phyloP scores from a whole-genome alignment of 2,797 vertebrate species.

The Manis pentadactyla region DNA sequence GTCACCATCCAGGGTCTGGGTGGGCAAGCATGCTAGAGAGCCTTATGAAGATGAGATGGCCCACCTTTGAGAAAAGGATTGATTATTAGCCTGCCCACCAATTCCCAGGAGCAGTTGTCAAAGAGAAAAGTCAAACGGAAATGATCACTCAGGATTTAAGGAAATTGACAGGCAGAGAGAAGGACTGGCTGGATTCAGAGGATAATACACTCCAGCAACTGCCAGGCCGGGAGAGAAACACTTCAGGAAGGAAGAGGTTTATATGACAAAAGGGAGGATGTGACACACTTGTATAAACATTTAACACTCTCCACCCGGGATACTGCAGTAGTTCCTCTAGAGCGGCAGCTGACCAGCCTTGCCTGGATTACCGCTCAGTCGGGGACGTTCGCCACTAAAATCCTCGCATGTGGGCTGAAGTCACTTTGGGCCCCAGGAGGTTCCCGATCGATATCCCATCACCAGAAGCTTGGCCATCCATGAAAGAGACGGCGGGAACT shows the following conservation, averaged over 20 bases:
- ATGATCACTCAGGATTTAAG: neutral
- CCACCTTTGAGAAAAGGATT: neutral
- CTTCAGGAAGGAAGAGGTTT: too few species aligned
- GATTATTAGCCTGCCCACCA: neutral
- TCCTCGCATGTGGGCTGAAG: neutral
- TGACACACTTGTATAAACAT: rapidly evolving
- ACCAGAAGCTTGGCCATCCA: rapidly evolving
- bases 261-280: rapidly evolving
- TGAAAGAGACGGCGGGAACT: rapidly evolving
- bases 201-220: rapidly evolving
- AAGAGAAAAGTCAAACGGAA: too few species aligned
- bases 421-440: neutral
- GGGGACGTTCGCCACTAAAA: neutral
- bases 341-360: neutral
- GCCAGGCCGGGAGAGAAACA: too few species aligned
- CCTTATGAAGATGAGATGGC: rapidly evolving
- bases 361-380: too few species aligned
- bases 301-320: too few species aligned
- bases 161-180: rapidly evolving
- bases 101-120: neutral
- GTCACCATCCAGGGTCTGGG: neutral
- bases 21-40: neutral
- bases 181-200: too few species aligned
- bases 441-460: rapidly evolving
- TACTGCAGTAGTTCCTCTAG: rapidly evolving